Conservation (phyloP, 2,113 vertebrate species). For the Pteronura brasiliensis region DNA sequence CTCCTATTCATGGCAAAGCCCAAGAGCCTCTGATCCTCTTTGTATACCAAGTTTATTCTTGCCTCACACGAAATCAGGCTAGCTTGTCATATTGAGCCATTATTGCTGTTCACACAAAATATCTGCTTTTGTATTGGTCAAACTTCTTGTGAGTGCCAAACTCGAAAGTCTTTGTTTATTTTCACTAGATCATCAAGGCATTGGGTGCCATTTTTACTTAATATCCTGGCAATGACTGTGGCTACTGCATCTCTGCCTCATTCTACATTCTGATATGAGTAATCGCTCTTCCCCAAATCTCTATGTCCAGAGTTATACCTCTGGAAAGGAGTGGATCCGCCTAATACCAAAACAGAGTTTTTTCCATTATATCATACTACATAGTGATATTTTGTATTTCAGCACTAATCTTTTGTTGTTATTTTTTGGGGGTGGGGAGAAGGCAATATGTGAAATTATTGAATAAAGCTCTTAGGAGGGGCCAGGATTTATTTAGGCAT, state of each 20-base stretch:
- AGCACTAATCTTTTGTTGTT: neutral
- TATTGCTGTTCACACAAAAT: neutral
- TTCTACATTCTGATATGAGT: neutral
- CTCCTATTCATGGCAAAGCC: neutral
- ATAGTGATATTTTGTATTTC: neutral
- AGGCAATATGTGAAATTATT: neutral
- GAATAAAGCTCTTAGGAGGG: neutral
- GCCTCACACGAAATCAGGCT: neutral
- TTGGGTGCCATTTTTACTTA: neutral
- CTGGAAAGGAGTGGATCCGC: neutral
- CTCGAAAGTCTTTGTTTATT: neutral
- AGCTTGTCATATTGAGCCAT: neutral
- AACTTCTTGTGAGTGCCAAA: neutral
- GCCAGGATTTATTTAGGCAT: neutral
- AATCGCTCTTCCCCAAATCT: neutral
- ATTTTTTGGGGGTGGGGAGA: neutral
- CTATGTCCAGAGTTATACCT: neutral
- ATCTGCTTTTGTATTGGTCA: neutral
- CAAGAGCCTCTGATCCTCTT: neutral
- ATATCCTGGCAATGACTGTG: neutral
- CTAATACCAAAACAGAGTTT: neutral
- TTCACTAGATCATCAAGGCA: neutral
- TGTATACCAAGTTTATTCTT: neutral
- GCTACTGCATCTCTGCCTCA: neutral
- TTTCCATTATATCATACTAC: neutral